Conservation (phyloP, 2,888 invertebrate species). For the Andrena marginata region DNA sequence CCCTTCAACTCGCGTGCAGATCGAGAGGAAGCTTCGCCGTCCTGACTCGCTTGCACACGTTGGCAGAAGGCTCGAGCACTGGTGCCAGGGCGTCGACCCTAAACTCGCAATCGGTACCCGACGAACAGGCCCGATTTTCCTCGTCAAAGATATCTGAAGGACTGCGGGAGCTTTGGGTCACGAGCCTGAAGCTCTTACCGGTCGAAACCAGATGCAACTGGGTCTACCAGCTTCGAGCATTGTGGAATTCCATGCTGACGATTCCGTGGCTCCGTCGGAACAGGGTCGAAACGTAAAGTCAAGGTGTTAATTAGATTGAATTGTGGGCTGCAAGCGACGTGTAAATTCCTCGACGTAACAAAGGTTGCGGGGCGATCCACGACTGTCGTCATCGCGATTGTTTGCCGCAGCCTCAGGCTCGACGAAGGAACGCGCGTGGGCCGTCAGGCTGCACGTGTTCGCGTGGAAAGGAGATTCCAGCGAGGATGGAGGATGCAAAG, state of each 20-base stretch:
- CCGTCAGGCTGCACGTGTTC: conserved; percentile 19
- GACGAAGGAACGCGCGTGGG: conserved; percentile 40
- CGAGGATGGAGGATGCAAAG: conserved; percentile 50
- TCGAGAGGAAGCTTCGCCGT: neutral
- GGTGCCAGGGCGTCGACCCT: neutral
- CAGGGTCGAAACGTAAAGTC: neutral
- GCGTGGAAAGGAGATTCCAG: conserved; percentile 17
- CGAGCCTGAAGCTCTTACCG: neutral
- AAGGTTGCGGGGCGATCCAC: neutral
- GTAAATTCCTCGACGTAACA: neutral
- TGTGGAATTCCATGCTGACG: neutral
- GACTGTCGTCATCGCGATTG: conserved; percentile 20
- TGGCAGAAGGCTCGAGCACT: neutral
- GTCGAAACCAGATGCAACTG: neutral
- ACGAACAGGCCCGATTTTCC: too few relatives aligned
- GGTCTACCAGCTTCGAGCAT: neutral
- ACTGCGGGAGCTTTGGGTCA: neutral
- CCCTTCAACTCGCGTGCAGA: neutral
- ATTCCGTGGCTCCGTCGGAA: neutral
- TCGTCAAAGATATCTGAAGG: neutral
- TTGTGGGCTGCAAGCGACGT: neutral
- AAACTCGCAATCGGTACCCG: too few relatives aligned
- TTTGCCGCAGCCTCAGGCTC: conserved; percentile 18
- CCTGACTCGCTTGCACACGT: too few relatives aligned
- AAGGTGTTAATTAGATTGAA: neutral